Conservation (phyloP, 2,113 vertebrate species). For the Macquaria australasica region DNA sequence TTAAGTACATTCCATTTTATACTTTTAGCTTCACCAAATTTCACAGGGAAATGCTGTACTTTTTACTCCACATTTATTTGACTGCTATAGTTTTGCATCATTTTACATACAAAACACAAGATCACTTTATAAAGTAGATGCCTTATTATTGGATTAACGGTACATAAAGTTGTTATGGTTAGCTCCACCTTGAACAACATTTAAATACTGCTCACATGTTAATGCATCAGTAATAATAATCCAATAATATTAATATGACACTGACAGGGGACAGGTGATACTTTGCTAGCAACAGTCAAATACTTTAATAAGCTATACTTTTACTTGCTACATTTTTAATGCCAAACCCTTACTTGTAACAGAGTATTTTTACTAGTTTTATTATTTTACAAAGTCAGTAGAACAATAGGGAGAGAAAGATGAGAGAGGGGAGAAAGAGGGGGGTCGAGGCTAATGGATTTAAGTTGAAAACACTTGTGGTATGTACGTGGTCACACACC, state of each 20-base stretch:
- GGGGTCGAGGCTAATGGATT: constrained; percentile 4
- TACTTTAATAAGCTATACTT: background rate
- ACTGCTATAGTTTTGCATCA: background rate
- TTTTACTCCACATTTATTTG: background rate
- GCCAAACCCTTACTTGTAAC: background rate
- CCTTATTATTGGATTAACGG: background rate
- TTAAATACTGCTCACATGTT: no score
- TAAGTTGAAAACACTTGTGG: constrained; percentile 44
- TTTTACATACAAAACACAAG: background rate
- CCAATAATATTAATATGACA: background rate
- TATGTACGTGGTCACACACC: constrained; percentile 35
- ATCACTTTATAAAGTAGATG: background rate
- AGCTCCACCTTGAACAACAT: background rate
- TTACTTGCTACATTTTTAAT: background rate
- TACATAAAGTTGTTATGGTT: background rate
- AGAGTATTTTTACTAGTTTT: background rate
- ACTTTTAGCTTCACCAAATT: background rate
- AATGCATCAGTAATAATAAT: no score
- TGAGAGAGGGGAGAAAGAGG: background rate
- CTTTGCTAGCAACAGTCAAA: background rate
- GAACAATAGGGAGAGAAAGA: background rate
- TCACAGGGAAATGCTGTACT: background rate
- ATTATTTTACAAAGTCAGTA: background rate
- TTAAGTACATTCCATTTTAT: background rate
- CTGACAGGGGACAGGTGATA: background rate